Evolutionary conservation across 1,140 invertebrate genomes (phyloP).

Genomic region (Nephila pilipes): DNA sequence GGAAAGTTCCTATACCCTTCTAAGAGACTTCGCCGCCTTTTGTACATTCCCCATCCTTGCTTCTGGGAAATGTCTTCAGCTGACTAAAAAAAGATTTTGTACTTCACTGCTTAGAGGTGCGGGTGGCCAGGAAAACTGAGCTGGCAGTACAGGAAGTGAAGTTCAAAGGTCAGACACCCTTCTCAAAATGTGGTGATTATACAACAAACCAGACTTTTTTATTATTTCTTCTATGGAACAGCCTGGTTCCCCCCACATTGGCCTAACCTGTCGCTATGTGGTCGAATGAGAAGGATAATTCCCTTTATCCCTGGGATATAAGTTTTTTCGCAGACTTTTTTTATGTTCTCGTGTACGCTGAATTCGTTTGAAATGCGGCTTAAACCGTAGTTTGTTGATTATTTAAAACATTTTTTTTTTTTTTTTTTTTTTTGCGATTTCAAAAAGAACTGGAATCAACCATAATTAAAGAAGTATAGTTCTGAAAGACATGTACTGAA

Average conservation of each 20-base stretch:
- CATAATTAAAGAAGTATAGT: too few species aligned
- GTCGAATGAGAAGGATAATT: not conserved
- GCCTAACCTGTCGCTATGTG: too few species aligned
- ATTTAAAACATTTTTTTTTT: too few species aligned
- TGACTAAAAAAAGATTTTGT: slow-evolving; percentile 15
- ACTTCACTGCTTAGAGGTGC: not conserved
- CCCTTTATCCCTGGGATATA: not conserved
- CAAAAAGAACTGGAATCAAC: too few species aligned
- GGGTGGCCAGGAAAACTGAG: not conserved
- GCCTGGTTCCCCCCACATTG: not conserved
- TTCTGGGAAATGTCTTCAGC: slow-evolving; percentile 36
- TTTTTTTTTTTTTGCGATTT: too few species aligned
- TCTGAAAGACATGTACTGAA: too few species aligned
- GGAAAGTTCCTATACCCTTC: not conserved
- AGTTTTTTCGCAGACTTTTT: too few species aligned
- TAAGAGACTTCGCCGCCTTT: slow-evolving; percentile 6
- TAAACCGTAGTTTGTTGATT: too few species aligned
- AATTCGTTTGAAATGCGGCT: too few species aligned
- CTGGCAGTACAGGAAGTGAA: slow-evolving; percentile 48
- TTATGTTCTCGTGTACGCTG: too few species aligned
- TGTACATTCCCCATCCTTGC: not conserved
- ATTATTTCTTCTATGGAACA: not conserved
- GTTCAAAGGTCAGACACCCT: slow-evolving; percentile 41
- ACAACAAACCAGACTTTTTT: not conserved
- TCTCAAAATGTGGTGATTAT: slow-evolving; percentile 33